Percentiles rank a stretch among this genome's conserved stretches.
These are phyloP conservation scores for Macroglossus sobrinus DNA, from an alignment of 2,113 vertebrate species.

Conservation along the genomic window DNA sequence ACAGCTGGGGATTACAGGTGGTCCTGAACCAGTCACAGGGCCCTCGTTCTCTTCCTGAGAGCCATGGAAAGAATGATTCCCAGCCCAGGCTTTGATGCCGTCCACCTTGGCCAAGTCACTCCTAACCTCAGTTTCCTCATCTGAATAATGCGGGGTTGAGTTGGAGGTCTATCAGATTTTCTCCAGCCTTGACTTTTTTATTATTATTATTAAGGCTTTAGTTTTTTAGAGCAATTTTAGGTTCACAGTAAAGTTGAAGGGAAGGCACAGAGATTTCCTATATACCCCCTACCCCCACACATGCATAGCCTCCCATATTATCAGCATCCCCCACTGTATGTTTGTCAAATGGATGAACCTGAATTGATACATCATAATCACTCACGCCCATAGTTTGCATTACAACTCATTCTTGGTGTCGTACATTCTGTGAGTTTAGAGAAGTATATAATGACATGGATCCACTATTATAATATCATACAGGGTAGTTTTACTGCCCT, in stretches of 20 bases:
- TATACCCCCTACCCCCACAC: no score
- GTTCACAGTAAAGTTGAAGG: background rate
- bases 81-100: background rate
- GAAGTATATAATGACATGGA: background rate
- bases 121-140: background rate
- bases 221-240: background rate
- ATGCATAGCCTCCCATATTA: background rate
- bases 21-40: background rate
- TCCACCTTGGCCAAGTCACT: fast-evolving
- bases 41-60: background rate
- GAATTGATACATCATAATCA: background rate
- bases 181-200: background rate
- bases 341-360: background rate
- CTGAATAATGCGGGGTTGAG: background rate
- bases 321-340: background rate
- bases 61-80: background rate
- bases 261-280: background rate
- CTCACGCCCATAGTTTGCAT: background rate
- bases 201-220: background rate
- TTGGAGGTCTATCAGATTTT: background rate
- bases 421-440: background rate
- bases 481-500: background rate
- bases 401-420: background rate
- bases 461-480: background rate
- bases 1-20: no score